Base-by-base conservation (phyloP, 2,888 invertebrate species). In the Tipula lateralis region DNA sequence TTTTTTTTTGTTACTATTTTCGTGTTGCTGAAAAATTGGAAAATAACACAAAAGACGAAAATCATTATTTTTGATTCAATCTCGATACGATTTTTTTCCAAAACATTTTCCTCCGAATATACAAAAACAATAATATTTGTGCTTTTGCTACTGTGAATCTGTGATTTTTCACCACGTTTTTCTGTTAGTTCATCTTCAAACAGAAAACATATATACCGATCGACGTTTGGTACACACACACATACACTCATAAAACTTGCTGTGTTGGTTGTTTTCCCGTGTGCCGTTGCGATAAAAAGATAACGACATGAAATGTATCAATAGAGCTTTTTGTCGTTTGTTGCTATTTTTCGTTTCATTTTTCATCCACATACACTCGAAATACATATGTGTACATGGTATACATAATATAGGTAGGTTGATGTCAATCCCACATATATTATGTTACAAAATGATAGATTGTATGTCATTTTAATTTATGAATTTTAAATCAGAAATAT, bases 71-170 rank as follows among this genome's bases (percentile, higher is more conserved):
- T 66, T 66, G 24, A 66, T 66, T 66, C 66, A 12, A 66, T 66
- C 66, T 19, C 12, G 66, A 24, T 66, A 66, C n/a, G n/a, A n/a
- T 24, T 19, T 19, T 66, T 66, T 66, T 66, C 24, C 66, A 66
- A 24, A 24, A 24, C 66, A 24, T 66, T 24, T 66, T 66, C 24
- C 24, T 24, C 24, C 7, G 5, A 1, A 44, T 24, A 66, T 66
- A 66, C 66, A 66, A 66, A 66, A 66, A 66, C 66, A 66, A 66
- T 66, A 66, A 66, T 66, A 66, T 66, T 66, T 66, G 66, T 66
- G 7, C 24, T 24, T 66, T 66, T 66, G 19, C 66, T 66, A 9
- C 2, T 66, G 12, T 24, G 7, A 50, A 7, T 19, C 50, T 9
- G 24, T 66, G 66, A 66, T 66, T 66, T 19, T 24, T 24, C 9